Evolutionary conservation across 1,140 invertebrate species (phyloP).

Genomic region (Drosophila neocordata): DNA sequence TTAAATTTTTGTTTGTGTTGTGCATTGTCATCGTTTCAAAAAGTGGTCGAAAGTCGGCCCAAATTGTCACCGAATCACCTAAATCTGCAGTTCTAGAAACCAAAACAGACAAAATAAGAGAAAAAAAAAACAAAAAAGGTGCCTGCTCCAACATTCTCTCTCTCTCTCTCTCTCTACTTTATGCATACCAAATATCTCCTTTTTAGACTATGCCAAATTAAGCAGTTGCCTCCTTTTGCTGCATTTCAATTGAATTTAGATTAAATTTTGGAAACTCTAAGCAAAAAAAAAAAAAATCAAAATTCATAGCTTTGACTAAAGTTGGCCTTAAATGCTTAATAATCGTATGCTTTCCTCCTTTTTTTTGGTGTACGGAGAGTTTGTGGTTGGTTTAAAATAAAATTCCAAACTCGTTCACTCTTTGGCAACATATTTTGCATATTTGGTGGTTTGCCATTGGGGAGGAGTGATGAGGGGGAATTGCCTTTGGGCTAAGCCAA

Average conservation of each 20-base stretch:
- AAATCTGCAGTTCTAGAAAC: neutral
- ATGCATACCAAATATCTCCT: neutral
- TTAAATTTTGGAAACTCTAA: neutral
- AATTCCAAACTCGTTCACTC: conserved; percentile 35
- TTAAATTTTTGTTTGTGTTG: conserved; percentile 54
- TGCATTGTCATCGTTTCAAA: conserved; percentile 9
- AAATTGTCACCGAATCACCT: neutral
- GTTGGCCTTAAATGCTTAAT: conserved; percentile 41
- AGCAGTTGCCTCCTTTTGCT: neutral
- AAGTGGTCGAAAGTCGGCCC: neutral
- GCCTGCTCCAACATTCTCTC: conserved; percentile 8
- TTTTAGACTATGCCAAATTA: neutral
- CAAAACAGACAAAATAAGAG: neutral
- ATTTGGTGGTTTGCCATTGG: conserved; percentile 4
- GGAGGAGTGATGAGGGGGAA: too few species aligned
- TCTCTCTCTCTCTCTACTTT: neutral
- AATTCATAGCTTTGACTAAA: conserved; percentile 9
- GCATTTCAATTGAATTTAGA: neutral
- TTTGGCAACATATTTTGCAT: conserved; percentile 43
- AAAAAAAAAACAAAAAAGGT: conserved; percentile 4
- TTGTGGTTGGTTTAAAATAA: conserved; percentile 18
- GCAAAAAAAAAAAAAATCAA: neutral
- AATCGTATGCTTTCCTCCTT: conserved; percentile 37
- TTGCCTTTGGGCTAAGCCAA: conserved; percentile 17
- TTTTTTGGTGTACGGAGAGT: neutral